These are phyloP conservation scores for Epirrhoe alternata DNA, from an alignment of 2,888 invertebrate species.

Conservation along the genomic window DNA sequence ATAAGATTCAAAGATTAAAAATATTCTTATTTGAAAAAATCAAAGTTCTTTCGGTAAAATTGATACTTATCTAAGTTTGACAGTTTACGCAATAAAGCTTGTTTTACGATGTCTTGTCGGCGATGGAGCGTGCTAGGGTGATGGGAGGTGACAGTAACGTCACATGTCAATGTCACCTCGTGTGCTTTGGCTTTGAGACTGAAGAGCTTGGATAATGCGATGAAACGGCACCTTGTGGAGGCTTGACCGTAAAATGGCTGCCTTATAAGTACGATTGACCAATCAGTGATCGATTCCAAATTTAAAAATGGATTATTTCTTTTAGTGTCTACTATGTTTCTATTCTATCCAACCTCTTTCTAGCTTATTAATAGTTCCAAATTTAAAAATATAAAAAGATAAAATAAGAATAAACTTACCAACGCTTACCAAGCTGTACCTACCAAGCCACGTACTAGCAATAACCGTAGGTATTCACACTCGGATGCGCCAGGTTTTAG, in stretches of 20 bases:
- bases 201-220: conserved; percentile 11
- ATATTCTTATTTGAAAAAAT: too few relatives aligned
- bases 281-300: neutral
- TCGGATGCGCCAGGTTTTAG: conserved; percentile 65
- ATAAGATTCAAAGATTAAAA: too few relatives aligned
- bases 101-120: conserved; percentile 42
- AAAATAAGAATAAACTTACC: too few relatives aligned
- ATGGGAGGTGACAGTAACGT: conserved; percentile 20
- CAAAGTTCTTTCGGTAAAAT: too few relatives aligned
- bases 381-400: too few relatives aligned
- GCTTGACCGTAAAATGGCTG: too few relatives aligned
- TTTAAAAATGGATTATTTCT: neutral
- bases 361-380: too few relatives aligned
- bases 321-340: too few relatives aligned
- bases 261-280: neutral
- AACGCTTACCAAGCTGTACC: conserved; percentile 18
- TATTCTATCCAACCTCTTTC: too few relatives aligned
- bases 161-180: conserved; percentile 8
- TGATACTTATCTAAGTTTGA: conserved; percentile 21
- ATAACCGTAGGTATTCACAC: conserved; percentile 44
- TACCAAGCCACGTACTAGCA: conserved; percentile 42
- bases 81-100: conserved; percentile 41
- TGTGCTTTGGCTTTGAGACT: conserved; percentile 16
- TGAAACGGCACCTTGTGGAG: neutral
- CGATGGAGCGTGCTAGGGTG: conserved; percentile 23